Conservation (phyloP, 2,888 invertebrate genomes). For the Chloroclystis v-ata region DNA sequence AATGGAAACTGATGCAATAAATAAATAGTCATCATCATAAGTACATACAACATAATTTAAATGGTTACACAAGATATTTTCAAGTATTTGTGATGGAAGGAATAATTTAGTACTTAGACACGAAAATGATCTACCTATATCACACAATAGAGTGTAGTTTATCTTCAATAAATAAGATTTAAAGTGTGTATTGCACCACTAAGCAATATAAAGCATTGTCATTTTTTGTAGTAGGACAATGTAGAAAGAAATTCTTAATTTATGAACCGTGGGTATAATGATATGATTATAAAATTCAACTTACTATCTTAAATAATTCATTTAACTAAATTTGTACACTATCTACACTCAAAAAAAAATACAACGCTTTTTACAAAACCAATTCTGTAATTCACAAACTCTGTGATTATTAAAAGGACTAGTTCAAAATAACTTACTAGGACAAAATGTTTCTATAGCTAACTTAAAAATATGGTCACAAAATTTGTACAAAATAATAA, state of each 20-base stretch:
- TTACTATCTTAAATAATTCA: conserved; percentile 60
- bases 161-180: conserved; percentile 14
- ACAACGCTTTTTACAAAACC: conserved; percentile 49
- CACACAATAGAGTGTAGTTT: conserved; percentile 6
- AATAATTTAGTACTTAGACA: neutral
- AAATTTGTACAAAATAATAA: conserved; percentile 65
- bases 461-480: conserved; percentile 63
- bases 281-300: conserved; percentile 77
- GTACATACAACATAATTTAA: conserved; percentile 40
- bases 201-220: conserved; percentile 16
- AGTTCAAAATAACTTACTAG: conserved; percentile 74
- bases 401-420: conserved; percentile 67
- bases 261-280: conserved; percentile 55
- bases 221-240: conserved; percentile 12
- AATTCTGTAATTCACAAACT: conserved; percentile 39
- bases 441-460: conserved; percentile 63
- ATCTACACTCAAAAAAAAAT: conserved; percentile 66
- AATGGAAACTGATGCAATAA: conserved; percentile 50
- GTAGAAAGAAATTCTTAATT: conserved; percentile 41
- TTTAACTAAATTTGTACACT: conserved; percentile 71
- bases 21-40: conserved; percentile 58
- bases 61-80: neutral
- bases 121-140: conserved; percentile 1
- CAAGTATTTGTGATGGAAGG: neutral
- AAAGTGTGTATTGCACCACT: conserved; percentile 12